A percentile compares a stretch with the other conserved stretches of the same genome.
Evolutionary conservation across 1,140 invertebrate genomes (phyloP).

Genomic region (Trachymyrmex septentrionalis): DNA sequence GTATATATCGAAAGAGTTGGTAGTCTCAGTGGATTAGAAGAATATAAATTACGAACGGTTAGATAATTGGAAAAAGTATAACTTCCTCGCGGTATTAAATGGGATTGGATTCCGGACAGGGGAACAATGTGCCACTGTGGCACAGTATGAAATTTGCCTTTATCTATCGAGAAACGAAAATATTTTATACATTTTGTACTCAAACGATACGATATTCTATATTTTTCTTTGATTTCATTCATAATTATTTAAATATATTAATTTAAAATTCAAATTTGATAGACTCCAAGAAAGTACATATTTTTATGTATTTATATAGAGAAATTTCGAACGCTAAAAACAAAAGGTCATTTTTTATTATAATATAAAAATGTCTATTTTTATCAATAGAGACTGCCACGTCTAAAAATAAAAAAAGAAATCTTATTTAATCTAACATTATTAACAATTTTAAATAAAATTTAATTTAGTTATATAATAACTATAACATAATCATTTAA

Average conservation of each 20-base stretch:
- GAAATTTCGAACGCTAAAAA: neutral
- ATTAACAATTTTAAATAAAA: too few relatives aligned
- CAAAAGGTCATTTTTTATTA: neutral
- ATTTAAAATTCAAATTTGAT: slow-evolving; percentile 16
- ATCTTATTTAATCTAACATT: too few relatives aligned
- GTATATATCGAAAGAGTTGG: slow-evolving; percentile 18
- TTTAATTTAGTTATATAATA: too few relatives aligned
- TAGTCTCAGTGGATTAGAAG: slow-evolving; percentile 21
- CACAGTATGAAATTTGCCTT: neutral
- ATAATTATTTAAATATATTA: slow-evolving; percentile 2
- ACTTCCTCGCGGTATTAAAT: slow-evolving; percentile 15
- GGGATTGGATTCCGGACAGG: neutral
- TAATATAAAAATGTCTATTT: neutral
- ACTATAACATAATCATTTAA: neutral
- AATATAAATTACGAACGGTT: slow-evolving; percentile 34
- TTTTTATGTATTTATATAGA: neutral
- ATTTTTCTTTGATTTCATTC: neutral
- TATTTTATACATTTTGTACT: neutral
- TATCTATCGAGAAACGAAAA: neutral
- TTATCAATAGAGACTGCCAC: neutral
- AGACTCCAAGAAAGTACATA: neutral
- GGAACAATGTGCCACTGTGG: neutral
- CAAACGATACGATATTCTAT: neutral
- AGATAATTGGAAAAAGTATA: slow-evolving; percentile 48
- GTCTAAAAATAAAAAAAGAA: neutral